Conservation (phyloP, 92 coral and sea anemone genomes). For the Heteractis magnifica region DNA sequence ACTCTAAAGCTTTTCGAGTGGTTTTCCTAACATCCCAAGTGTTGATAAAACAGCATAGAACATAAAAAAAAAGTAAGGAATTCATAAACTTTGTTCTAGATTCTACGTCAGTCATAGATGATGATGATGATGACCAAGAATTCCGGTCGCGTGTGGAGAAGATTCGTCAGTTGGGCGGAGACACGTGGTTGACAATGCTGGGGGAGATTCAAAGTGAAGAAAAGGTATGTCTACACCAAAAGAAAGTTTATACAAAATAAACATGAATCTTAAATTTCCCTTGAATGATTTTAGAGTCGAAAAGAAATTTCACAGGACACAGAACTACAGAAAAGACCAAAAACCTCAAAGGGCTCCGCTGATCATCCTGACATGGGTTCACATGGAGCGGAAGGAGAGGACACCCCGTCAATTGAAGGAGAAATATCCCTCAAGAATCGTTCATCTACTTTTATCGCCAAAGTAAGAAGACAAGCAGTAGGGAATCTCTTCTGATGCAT, state of each 20-base stretch:
- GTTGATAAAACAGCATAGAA: too few species aligned
- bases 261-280: too few species aligned
- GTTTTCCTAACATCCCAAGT: too few species aligned
- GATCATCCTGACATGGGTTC: not conserved
- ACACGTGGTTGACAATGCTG: constrained; percentile 83
- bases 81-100: constrained; percentile 22
- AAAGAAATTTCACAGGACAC: not conserved
- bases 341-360: not conserved
- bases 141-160: constrained; percentile 87
- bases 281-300: not conserved
- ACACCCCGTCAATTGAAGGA: constrained; percentile 8
- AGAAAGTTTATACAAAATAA: too few species aligned
- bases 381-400: not conserved
- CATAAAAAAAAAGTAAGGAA: not conserved
- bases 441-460: constrained; percentile 45
- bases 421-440: constrained; percentile 4
- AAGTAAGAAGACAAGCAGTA: constrained; percentile 13
- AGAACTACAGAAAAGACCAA: not conserved
- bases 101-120: constrained; percentile 52
- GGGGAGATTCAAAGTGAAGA: constrained; percentile 75
- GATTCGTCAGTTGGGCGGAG: constrained; percentile 95
- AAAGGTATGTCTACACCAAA: not conserved
- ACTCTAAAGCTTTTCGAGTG: too few species aligned
- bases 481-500: too few species aligned
- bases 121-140: constrained; percentile 56